Conservation (phyloP, 2,888 invertebrate species). For the Rhagonycha lutea region DNA sequence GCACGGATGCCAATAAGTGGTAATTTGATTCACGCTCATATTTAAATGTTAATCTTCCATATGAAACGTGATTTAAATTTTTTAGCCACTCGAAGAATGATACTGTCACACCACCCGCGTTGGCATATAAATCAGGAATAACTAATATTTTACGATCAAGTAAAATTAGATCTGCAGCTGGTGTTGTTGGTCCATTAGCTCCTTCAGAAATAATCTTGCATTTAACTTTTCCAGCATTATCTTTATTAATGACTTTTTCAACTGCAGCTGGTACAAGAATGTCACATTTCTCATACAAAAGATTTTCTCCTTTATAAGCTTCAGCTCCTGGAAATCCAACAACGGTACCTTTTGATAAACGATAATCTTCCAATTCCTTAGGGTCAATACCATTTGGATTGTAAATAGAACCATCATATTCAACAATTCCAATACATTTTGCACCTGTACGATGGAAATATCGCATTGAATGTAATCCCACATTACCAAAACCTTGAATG, state of each 20-base stretch:
- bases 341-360: slow-evolving; percentile 86
- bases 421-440: slow-evolving; percentile 88
- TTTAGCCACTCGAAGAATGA: slow-evolving; percentile 99
- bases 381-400: slow-evolving; percentile 94
- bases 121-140: slow-evolving; percentile 88
- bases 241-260: slow-evolving; percentile 90
- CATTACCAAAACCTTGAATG: slow-evolving; percentile 95
- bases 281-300: slow-evolving; percentile 92
- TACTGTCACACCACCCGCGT: slow-evolving; percentile 96
- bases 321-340: slow-evolving; percentile 93
- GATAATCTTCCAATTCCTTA: slow-evolving; percentile 85
- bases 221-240: slow-evolving; percentile 87
- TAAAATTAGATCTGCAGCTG: slow-evolving; percentile 90
- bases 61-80: slow-evolving; percentile 97
- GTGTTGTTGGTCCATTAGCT: slow-evolving; percentile 96
- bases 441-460: slow-evolving; percentile 93
- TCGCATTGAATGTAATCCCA: slow-evolving; percentile 93
- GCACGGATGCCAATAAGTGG: slow-evolving; percentile 91
- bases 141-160: slow-evolving; percentile 85
- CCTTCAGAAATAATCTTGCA: slow-evolving; percentile 96
- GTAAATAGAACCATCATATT: slow-evolving; percentile 83
- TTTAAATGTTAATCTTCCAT: slow-evolving; percentile 92
- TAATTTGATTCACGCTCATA: slow-evolving; percentile 93
- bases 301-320: slow-evolving; percentile 77
- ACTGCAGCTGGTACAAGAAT: slow-evolving; percentile 96